Base-by-base conservation (phyloP, 2,797 vertebrate species). In the Dryobates pubescens region DNA sequence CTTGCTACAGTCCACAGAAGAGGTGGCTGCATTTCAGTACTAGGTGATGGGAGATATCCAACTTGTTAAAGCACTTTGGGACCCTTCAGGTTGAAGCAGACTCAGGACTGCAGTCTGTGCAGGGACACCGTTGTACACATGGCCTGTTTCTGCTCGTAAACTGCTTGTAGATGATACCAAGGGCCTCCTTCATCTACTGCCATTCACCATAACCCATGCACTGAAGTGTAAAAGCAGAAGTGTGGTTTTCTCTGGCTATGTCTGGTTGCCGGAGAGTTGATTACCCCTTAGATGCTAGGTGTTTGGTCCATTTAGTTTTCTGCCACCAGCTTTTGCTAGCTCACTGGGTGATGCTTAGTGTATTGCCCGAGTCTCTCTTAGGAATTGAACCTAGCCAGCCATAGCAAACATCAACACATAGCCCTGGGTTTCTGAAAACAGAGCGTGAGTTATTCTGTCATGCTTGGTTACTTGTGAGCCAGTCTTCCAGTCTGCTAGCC, bases 1-100 rank as follows among this genome's bases (percentile, higher is more conserved):
- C 1, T 0, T 6, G 63, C 17, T 63, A 16, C 32, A 4, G 22
- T 61, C 68, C 3, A 5, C 68, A 45, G 58, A 56, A 64, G 30
- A 67, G 23, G 32, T 71, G 68, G 59, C 88, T 92, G 86, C 51
- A 19, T 94, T 95, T 89, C 62, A 77, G 82, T 71, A 80, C n/a
- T 80, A 93, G 62, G 22, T 62, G 49, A 75, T 87, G 78, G 49
- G 32, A 82, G 59, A 70, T 27, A 13, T 45, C 36, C 11, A 5
- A n/a, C 38, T 94, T 72, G 18, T 38, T 82, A 80, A 88, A 96
- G 96, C 97, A 96, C 95, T 96, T 94, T 73, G 96, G 96, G 96
- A 97, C 96, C 97, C 97, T 97, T 97, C 96, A 58, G 76, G 58
- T 65, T 8, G 19, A 95, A 86, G 93, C 91, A 82, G 19, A 68